Percentiles rank a stretch among this genome's conserved stretches.
These are phyloP conservation scores for Sycophaga agraensis DNA, from an alignment of 1,140 invertebrate genomes.

Conservation along the genomic window DNA sequence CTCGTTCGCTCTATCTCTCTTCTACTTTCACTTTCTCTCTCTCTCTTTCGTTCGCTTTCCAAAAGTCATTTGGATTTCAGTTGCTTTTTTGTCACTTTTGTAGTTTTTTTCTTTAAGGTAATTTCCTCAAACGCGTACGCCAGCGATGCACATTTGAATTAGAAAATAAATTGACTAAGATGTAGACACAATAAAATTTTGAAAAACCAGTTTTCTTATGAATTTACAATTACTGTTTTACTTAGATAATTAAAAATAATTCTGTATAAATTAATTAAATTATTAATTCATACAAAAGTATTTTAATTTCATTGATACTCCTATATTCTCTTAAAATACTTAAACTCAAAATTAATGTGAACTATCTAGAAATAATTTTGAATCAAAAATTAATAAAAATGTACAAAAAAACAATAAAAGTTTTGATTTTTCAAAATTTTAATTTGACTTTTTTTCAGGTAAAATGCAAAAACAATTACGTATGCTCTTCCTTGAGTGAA, in stretches of 20 bases:
- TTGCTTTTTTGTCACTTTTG: conserved; percentile 23
- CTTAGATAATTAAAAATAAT: not conserved
- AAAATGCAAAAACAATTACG: conserved; percentile 31
- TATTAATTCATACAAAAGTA: not conserved
- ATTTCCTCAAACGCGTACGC: conserved; percentile 30
- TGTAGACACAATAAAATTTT: conserved; percentile 25
- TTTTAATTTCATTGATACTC: not conserved
- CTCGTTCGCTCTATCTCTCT: not conserved
- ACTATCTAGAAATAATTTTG: not conserved
- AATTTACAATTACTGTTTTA: not conserved
- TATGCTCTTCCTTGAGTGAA: conserved; percentile 31
- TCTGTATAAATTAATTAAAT: conserved; percentile 8
- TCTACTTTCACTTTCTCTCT: conserved; percentile 5
- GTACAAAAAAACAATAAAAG: conserved; percentile 7
- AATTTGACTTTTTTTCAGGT: conserved; percentile 17
- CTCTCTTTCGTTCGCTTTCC: conserved; percentile 10
- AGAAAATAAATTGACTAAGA: conserved; percentile 30
- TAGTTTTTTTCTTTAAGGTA: conserved; percentile 13
- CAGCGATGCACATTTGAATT: conserved; percentile 31
- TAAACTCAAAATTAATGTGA: not conserved
- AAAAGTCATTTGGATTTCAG: conserved; percentile 30
- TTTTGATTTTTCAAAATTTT: conserved; percentile 31
- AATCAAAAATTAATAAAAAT: not conserved
- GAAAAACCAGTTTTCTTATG: conserved; percentile 26
- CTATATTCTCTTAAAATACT: conserved; percentile 1